These are phyloP conservation scores for Ovis aries DNA, from an alignment of 2,113 vertebrate genomes.

Conservation along the genomic window DNA sequence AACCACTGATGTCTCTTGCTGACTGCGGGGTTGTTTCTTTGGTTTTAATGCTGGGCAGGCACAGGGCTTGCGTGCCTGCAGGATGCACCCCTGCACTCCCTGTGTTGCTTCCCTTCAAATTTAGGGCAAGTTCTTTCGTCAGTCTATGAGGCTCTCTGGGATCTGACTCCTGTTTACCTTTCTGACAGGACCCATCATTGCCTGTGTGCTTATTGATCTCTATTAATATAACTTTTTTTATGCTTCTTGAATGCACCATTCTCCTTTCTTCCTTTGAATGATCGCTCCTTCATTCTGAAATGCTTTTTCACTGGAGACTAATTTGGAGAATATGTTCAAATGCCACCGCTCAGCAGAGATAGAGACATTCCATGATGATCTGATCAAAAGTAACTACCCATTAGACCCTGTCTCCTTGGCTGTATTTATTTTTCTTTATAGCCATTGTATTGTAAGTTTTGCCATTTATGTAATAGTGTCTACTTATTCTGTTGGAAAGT, in stretches of 20 bases:
- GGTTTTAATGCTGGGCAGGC: neutral
- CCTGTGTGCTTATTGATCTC: neutral
- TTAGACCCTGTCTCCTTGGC: neutral
- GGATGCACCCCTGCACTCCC: accelerated
- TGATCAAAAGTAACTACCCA: neutral
- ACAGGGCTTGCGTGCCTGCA: neutral
- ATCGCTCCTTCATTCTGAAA: neutral
- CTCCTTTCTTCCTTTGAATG: neutral
- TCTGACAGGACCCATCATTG: neutral
- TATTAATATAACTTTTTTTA: neutral
- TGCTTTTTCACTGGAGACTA: neutral
- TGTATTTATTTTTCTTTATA: neutral
- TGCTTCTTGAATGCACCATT: neutral
- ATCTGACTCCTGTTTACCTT: neutral
- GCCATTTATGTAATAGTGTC: neutral
- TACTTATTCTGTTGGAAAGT: neutral
- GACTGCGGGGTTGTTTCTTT: neutral
- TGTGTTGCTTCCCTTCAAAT: neutral
- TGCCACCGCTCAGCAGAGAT: neutral
- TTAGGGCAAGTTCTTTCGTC: neutral
- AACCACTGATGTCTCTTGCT: neutral
- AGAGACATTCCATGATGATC: neutral
- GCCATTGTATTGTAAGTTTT: neutral
- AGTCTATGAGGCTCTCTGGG: neutral
- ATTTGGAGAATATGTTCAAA: neutral